Percentiles rank a stretch among this genome's conserved stretches.
phyloP scores from a whole-genome alignment of 2,797 vertebrate species.

The Cossypha caffra region DNA sequence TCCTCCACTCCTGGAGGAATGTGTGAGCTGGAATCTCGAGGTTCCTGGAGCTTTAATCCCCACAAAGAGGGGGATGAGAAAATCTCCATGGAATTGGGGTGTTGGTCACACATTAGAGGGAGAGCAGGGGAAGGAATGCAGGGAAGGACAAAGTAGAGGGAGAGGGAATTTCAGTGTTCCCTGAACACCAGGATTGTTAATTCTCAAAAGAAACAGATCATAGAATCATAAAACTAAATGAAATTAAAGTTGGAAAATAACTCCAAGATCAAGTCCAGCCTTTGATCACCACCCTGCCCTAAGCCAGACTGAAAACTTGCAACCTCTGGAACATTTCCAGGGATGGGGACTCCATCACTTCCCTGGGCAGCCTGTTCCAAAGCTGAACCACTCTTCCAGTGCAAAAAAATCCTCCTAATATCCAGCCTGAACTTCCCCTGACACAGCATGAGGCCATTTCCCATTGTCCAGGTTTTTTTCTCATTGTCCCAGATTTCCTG shows the following conservation, averaged over 20 bases:
- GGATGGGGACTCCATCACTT: background rate
- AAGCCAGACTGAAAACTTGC: no score
- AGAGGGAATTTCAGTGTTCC: background rate
- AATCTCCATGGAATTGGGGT: no score
- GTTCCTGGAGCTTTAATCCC: background rate
- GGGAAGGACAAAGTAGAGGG: background rate
- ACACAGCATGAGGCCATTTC: background rate
- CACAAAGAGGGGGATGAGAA: rapidly evolving
- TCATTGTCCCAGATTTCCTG: background rate
- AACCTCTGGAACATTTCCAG: background rate
- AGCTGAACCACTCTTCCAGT: background rate
- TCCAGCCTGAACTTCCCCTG: background rate
- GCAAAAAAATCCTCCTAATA: background rate
- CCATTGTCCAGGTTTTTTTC: background rate
- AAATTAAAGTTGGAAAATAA: background rate
- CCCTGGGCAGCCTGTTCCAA: background rate
- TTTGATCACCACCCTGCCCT: background rate
- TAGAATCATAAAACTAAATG: rapidly evolving
- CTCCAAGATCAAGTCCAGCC: background rate
- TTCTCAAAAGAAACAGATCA: background rate
- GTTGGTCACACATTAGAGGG: background rate
- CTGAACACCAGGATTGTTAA: background rate
- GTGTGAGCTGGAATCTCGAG: rapidly evolving
- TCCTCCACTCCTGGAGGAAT: background rate
- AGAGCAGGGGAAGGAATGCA: rapidly evolving